A percentile compares a stretch with the other conserved stretches of the same genome.
phyloP scores from a whole-genome alignment of 2,113 vertebrate genomes.

The Cricetomys ansorgei region DNA sequence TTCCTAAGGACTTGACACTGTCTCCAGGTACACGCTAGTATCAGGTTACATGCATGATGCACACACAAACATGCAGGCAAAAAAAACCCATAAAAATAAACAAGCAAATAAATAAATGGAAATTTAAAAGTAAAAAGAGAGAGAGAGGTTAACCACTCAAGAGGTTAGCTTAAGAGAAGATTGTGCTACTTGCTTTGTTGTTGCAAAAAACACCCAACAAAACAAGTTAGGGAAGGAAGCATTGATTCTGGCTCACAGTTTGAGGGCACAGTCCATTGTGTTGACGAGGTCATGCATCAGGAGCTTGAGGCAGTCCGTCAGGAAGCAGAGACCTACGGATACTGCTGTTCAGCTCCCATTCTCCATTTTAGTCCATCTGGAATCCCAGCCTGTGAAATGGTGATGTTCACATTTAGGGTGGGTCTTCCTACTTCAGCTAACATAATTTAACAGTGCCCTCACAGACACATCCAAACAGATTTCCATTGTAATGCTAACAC shows the following conservation, averaged over 20 bases:
- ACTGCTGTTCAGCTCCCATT: not conserved
- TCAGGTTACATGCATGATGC: not conserved
- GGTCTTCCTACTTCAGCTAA: not conserved
- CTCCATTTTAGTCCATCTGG: not conserved
- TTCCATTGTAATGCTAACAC: not conserved
- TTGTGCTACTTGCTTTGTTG: not conserved
- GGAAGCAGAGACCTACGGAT: not conserved
- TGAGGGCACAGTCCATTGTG: not conserved
- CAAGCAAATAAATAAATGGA: not conserved
- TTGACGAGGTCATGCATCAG: not conserved
- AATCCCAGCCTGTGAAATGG: not conserved
- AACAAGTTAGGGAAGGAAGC: not conserved
- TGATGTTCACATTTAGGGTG: not conserved
- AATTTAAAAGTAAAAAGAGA: not conserved
- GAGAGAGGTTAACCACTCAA: not conserved
- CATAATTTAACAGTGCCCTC: not conserved
- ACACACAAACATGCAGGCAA: not conserved
- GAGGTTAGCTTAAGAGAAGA: not conserved
- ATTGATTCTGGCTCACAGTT: not conserved
- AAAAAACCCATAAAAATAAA: not conserved
- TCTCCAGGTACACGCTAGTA: not conserved
- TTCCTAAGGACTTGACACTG: not conserved
- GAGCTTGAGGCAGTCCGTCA: not conserved
- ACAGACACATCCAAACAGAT: not conserved
- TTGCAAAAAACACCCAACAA: not conserved